A percentile compares a stretch with the other conserved stretches of the same genome.
Evolutionary conservation across 2,797 vertebrate species (phyloP).

Genomic region (Apogon hyalosoma): DNA sequence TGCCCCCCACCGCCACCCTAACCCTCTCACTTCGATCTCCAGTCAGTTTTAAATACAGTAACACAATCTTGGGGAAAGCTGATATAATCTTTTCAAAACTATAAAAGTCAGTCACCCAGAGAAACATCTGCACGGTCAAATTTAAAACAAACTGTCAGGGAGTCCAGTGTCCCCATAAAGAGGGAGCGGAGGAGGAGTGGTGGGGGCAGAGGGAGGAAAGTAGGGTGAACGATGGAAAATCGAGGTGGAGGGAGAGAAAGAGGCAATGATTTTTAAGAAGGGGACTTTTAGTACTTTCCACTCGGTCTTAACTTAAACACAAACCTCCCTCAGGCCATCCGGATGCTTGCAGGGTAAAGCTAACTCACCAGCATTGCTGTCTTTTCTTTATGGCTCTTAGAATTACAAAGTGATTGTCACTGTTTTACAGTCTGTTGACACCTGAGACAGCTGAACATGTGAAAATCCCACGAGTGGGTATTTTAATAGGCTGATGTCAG

Average conservation of each 20-base stretch:
- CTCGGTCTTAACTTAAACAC: conserved; percentile 67
- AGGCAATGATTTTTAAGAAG: conserved; percentile 61
- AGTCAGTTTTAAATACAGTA: conserved; percentile 93
- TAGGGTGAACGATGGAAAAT: conserved; percentile 62
- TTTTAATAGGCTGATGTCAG: conserved; percentile 38
- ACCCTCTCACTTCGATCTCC: conserved; percentile 49
- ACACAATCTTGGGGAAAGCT: conserved; percentile 97
- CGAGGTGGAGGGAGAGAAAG: conserved; percentile 29
- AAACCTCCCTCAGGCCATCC: conserved; percentile 62
- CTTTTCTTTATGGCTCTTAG: conserved; percentile 50
- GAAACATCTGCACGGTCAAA: conserved; percentile 98
- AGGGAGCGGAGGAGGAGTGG: conserved; percentile 59
- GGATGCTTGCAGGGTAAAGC: conserved; percentile 57
- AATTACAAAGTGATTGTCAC: conserved; percentile 60
- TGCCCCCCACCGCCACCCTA: not conserved
- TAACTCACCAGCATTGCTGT: conserved; percentile 51
- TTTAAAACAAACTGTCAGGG: conserved; percentile 97
- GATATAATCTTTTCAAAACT: conserved; percentile 99
- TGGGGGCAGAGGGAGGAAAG: conserved; percentile 17
- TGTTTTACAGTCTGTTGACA: conserved; percentile 64
- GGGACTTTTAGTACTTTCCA: conserved; percentile 74
- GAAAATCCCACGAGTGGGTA: conserved; percentile 26
- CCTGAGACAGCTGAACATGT: conserved; percentile 44
- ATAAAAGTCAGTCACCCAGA: conserved; percentile 98
- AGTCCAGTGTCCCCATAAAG: conserved; percentile 96